A percentile compares a stretch with the other conserved stretches of the same genome.
These are phyloP conservation scores for Mesoligia furuncula DNA, from an alignment of 2,888 invertebrate species.

Conservation along the genomic window DNA sequence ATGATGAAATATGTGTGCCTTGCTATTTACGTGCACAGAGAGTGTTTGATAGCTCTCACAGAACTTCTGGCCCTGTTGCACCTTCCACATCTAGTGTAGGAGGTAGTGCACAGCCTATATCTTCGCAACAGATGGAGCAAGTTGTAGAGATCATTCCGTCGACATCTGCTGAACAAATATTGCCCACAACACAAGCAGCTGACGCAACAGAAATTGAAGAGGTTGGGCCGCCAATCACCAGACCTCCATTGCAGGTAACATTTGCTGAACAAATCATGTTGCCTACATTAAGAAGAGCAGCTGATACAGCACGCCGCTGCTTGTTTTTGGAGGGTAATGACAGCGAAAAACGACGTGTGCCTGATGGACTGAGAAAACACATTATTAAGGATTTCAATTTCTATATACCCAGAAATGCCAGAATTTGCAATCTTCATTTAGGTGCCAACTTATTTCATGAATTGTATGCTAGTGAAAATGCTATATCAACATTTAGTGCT, in stretches of 20 bases:
- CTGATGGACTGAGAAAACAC: slow-evolving; percentile 5
- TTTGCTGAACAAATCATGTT: slow-evolving; percentile 7
- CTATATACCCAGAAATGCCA: slow-evolving; percentile 19
- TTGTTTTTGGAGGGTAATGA: slow-evolving; percentile 2
- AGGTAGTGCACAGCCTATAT: not conserved
- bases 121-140: slow-evolving; percentile 1
- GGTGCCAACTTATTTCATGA: not conserved
- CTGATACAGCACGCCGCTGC: not conserved
- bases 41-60: not conserved
- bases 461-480: not conserved
- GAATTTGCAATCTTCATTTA: slow-evolving; percentile 3
- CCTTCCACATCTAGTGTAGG: not conserved
- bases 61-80: not conserved
- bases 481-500: slow-evolving; percentile 1
- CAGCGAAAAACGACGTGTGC: slow-evolving; percentile 1
- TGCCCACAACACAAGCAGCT: no score
- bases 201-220: no score
- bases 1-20: slow-evolving; percentile 6
- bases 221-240: not conserved
- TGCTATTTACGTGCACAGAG: slow-evolving; percentile 17
- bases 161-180: not conserved
- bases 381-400: slow-evolving; percentile 9
- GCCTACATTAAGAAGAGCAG: not conserved
- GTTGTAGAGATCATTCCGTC: not conserved
- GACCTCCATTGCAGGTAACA: slow-evolving; percentile 9